Percentiles rank a stretch among this genome's conserved stretches.
Conservation (phyloP, 53 echinoderm and acorn worm species). For the Paelopatides confundens region DNA sequence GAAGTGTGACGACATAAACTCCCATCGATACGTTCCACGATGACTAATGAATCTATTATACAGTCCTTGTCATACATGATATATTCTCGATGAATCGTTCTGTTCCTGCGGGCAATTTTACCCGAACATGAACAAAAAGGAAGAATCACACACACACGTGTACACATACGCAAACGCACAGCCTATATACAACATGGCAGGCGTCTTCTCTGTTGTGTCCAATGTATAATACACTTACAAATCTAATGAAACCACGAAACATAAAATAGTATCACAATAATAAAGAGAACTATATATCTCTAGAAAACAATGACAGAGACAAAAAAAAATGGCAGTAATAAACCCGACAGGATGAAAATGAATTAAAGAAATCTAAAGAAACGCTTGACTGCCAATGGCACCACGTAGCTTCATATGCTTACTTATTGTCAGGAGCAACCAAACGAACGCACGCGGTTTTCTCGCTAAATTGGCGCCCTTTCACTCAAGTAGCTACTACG, state of each 20-base stretch:
- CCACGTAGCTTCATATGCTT: neutral
- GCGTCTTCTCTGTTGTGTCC: neutral
- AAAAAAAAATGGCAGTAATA: conserved; percentile 3
- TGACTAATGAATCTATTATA: no score
- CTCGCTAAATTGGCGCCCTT: conserved; percentile 33
- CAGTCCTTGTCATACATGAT: no score
- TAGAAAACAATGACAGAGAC: neutral
- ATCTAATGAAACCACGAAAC: neutral
- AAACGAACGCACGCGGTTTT: neutral
- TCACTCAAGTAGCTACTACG: conserved; percentile 10
- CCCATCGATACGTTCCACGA: no score
- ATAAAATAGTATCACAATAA: neutral
- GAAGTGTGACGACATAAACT: no score
- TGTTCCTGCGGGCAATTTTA: neutral
- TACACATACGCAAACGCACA: no score
- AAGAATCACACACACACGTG: no score
- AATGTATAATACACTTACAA: neutral
- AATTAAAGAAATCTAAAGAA: neutral
- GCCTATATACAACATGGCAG: neutral
- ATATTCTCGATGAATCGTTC: no score
- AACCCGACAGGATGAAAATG: conserved; percentile 25
- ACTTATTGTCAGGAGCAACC: conserved; percentile 17
- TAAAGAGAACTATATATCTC: neutral
- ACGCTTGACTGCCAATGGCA: conserved; percentile 30
- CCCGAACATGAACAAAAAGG: no score